Evolutionary conservation across 2,888 invertebrate species (phyloP).

Genomic region (Phaonia tiefii): DNA sequence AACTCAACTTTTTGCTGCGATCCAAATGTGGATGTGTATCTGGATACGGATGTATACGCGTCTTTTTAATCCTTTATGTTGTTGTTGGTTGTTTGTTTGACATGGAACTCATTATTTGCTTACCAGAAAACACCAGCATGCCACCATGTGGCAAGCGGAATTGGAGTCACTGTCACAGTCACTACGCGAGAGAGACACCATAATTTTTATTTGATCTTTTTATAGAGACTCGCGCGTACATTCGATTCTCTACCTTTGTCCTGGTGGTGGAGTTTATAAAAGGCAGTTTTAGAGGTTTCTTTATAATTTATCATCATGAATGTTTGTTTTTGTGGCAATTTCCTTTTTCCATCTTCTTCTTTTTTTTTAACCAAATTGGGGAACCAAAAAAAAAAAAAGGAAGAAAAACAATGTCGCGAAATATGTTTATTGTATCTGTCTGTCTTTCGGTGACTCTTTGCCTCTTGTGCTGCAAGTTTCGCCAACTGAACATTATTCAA

Average conservation of each 20-base stretch:
- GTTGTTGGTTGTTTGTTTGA: conserved; percentile 26
- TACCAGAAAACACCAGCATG: conserved; percentile 25
- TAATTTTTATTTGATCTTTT: conserved; percentile 61
- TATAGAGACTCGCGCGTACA: conserved; percentile 18
- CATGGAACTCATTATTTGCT: conserved; percentile 43
- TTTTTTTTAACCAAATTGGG: not conserved
- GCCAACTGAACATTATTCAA: conserved; percentile 63
- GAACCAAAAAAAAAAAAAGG: conserved; percentile 20
- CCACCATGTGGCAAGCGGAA: conserved; percentile 1
- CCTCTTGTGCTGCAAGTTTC: conserved; percentile 13
- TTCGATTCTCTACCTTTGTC: conserved; percentile 2
- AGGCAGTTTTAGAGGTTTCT: conserved; percentile 18
- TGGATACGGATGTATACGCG: conserved; percentile 24
- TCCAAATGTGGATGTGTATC: not conserved
- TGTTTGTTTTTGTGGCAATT: conserved; percentile 33
- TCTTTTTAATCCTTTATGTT: conserved; percentile 23
- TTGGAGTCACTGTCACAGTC: no score
- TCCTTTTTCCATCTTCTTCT: no score
- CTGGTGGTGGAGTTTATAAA: conserved; percentile 11
- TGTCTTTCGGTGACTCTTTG: conserved; percentile 29
- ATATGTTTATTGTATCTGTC: conserved; percentile 12
- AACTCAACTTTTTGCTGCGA: conserved; percentile 41
- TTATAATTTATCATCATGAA: conserved; percentile 58
- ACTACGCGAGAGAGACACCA: conserved; percentile 43
- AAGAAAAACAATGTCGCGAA: conserved; percentile 45